Percentiles rank a stretch among this genome's conserved stretches.
Conservation (phyloP, 2,797 vertebrate genomes). For the Sphenodon punctatus region DNA sequence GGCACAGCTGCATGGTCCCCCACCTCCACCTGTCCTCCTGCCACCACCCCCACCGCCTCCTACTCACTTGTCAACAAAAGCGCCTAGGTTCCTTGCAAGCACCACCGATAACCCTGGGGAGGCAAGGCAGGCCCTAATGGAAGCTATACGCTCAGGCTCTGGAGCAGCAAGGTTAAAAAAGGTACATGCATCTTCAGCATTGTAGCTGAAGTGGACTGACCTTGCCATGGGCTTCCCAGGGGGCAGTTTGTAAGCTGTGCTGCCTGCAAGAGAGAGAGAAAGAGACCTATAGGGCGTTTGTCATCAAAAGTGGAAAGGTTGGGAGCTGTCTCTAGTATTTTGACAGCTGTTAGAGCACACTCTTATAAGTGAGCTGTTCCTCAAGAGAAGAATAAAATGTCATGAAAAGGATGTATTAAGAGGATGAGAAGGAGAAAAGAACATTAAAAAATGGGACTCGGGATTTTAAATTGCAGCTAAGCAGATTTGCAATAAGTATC, state of each 20-base stretch:
- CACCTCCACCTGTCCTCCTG: constrained; percentile 6
- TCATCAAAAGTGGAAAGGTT: not conserved
- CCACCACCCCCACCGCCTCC: constrained; percentile 32
- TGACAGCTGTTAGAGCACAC: not conserved
- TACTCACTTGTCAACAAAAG: constrained; percentile 6
- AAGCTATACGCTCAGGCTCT: constrained; percentile 91
- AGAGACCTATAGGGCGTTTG: not conserved
- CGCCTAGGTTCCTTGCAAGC: constrained; percentile 22
- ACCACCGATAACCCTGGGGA: constrained; percentile 58
- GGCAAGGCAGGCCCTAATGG: constrained; percentile 86
- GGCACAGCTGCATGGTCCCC: constrained; percentile 20
- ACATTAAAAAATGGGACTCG: too few relatives aligned
- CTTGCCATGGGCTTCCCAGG: not conserved
- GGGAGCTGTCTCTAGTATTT: constrained; percentile 9
- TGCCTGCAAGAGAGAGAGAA: not conserved
- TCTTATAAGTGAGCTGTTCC: not conserved
- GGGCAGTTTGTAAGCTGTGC: not conserved
- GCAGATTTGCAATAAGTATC: too few relatives aligned
- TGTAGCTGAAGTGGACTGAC: not conserved
- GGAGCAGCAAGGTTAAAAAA: constrained; percentile 88
- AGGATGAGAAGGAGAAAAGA: not conserved
- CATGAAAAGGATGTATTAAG: not conserved
- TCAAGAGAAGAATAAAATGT: not conserved
- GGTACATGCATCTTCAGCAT: constrained; percentile 72
- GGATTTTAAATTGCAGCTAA: too few relatives aligned